Base-by-base conservation (phyloP, 2,888 invertebrate genomes). In the Thalpophila matura region DNA sequence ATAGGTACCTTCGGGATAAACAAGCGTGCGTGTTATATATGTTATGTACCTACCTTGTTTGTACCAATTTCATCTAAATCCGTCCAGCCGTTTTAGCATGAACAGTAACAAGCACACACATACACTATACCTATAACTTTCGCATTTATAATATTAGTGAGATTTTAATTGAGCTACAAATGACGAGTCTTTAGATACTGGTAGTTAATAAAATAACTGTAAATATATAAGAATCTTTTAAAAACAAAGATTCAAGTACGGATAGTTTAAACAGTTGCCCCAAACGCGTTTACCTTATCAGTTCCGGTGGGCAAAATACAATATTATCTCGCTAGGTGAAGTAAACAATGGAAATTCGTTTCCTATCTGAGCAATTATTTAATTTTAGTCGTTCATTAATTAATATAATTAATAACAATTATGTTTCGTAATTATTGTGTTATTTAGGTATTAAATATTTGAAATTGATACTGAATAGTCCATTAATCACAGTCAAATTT, bases 341-440 rank as follows among this genome's bases (percentile, higher is more conserved):
- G 59, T 66, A 67, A 77, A 77, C 74, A 77, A 77, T 61, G 18
- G 38, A 2, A 5, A 24, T 66, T 50, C 18, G 27, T 56, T 79
- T 72, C 77, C 72, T 72, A 65, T 38, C 20, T 40, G 31, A 58
- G 31, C 58, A 75, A 71, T 67, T 67, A 65, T 26, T 42, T 60
- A 64, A 58, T 61, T 35, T 55, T 45, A 37, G 47, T 43, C 12
- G 51, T 53, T 62, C 69, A 56, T 74, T 69, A 45, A 60, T 68
- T 0, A 65, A 43, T 55, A 46, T 74, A 40, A 66, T 66, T 56
- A 70, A 43, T 37, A 37, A 56, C 27, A 62, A 57, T 49, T 40
- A 62, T 29, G 6, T 24, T 14, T 35, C 14, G 16, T 56, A 45
- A 26, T 51, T 55, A 29, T 18, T 14, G 7, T 42, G 14, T 33